Percentiles rank a stretch among this genome's conserved stretches.
These are phyloP conservation scores for Chloropsis cyanopogon DNA, from an alignment of 2,113 vertebrate species.

Conservation along the genomic window DNA sequence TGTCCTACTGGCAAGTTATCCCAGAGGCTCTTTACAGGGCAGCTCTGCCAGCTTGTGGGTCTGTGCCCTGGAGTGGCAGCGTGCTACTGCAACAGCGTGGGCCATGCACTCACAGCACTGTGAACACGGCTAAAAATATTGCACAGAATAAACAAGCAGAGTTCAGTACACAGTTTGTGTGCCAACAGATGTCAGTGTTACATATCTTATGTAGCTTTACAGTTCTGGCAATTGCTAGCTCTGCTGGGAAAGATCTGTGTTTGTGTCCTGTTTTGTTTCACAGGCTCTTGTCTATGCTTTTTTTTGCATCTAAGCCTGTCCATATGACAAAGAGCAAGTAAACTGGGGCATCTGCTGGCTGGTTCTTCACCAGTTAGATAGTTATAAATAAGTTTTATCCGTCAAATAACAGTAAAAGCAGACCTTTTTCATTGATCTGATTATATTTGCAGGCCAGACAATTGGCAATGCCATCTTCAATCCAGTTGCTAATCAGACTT, in stretches of 20 bases:
- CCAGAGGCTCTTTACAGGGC: not conserved
- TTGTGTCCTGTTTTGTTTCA: not conserved
- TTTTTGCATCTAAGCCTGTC: not conserved
- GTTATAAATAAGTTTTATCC: not conserved
- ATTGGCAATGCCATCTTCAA: not conserved
- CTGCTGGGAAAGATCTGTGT: not conserved
- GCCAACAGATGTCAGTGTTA: constrained; percentile 70
- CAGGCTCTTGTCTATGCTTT: not conserved
- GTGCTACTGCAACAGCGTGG: fast-evolving
- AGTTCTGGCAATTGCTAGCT: not conserved
- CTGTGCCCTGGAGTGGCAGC: fast-evolving
- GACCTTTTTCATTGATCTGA: not conserved
- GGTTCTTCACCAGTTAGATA: not conserved
- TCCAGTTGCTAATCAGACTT: not conserved
- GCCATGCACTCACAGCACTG: fast-evolving
- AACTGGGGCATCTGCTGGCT: not conserved
- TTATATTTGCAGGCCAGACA: not conserved
- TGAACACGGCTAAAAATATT: fast-evolving
- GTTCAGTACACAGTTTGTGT: not conserved
- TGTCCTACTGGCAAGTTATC: not conserved
- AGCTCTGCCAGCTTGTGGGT: not conserved
- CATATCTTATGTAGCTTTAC: not conserved
- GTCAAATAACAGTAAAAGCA: not conserved
- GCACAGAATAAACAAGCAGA: not conserved
- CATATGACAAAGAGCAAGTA: not conserved